Base-by-base conservation (phyloP, 2,113 vertebrate species). In the Nannospalax galili region DNA sequence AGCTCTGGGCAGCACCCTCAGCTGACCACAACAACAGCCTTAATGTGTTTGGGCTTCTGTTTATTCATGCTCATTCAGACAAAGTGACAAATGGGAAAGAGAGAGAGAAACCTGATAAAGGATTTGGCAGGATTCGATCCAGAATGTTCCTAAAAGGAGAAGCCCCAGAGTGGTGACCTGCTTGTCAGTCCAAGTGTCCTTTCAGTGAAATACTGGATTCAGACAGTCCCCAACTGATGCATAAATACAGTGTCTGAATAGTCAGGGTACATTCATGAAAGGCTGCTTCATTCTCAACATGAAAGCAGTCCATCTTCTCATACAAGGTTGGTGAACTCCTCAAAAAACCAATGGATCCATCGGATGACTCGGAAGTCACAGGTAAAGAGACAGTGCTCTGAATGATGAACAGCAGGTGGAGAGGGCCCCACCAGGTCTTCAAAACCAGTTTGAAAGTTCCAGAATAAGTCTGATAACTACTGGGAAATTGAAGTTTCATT, bases 21-120 rank as follows among this genome's bases (percentile, higher is more conserved):
- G 98, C 98, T 99, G 99, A 99, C 98, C 98, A 99, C 98, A 99
- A 98, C 99, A 99, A 99, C 98, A 99, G 97, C 97, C 97, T 97
- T 95, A 97, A 90, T 96, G 97, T 91, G 37, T 98, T 97, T 95
- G 97, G 94, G 84, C 77, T 93, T 97, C 93, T 70, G 90, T 96
- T 97, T 97, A 95, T 97, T 98, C 98, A 98, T 98, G 98, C 98
- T 98, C 94, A 97, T 97, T 95, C 96, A 97, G 97, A 96, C 97
- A 98, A 98, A 98, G 97, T 98, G 97, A 97, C 97, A 97, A 98
- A 98, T 98, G 98, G 97, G 91, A 97, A 98, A 97, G 90, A 98
- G 97, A 98, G 97, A 89, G 56, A 70, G 85, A 88, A 92, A 52
- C 58, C 78, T 91, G 24, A 1, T 64, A 48, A 98, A 95, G 97